Evolutionary conservation across 2,113 vertebrate species (phyloP).

Genomic region (Embiotoca jacksoni): DNA sequence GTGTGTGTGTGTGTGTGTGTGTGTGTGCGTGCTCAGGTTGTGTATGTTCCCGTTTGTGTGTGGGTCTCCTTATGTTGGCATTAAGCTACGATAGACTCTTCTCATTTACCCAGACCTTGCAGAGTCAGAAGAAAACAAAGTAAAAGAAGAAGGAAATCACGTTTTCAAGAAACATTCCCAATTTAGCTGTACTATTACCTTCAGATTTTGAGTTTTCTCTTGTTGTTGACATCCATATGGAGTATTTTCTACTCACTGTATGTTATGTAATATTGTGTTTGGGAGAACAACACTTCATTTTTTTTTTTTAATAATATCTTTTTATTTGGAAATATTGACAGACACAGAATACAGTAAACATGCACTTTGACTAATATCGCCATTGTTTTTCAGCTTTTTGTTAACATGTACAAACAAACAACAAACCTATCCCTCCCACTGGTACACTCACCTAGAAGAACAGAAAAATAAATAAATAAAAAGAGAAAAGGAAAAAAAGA

Average conservation of each 20-base stretch:
- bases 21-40: slow-evolving; percentile 6
- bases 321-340: too few relatives aligned
- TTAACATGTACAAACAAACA: too few relatives aligned
- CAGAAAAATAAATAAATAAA: too few relatives aligned
- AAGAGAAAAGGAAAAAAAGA: too few relatives aligned
- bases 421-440: too few relatives aligned
- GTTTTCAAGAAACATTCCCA: slow-evolving; percentile 12
- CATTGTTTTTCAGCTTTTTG: too few relatives aligned
- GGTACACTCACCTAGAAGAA: too few relatives aligned
- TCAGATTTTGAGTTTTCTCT: not conserved
- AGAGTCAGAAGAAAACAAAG: slow-evolving; percentile 16
- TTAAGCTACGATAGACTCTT: slow-evolving; percentile 52
- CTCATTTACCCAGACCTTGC: slow-evolving; percentile 37
- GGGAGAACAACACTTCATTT: too few relatives aligned
- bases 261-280: too few relatives aligned
- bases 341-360: too few relatives aligned
- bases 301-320: too few relatives aligned
- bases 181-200: not conserved
- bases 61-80: slow-evolving; percentile 28
- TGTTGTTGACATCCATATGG: not conserved
- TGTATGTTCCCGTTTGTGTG: not conserved
- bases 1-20: slow-evolving; percentile 26
- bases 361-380: too few relatives aligned
- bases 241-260: not conserved
- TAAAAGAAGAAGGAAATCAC: slow-evolving; percentile 18